phyloP scores from a whole-genome alignment of 2,797 vertebrate species.

The Apogon hyalosoma region DNA sequence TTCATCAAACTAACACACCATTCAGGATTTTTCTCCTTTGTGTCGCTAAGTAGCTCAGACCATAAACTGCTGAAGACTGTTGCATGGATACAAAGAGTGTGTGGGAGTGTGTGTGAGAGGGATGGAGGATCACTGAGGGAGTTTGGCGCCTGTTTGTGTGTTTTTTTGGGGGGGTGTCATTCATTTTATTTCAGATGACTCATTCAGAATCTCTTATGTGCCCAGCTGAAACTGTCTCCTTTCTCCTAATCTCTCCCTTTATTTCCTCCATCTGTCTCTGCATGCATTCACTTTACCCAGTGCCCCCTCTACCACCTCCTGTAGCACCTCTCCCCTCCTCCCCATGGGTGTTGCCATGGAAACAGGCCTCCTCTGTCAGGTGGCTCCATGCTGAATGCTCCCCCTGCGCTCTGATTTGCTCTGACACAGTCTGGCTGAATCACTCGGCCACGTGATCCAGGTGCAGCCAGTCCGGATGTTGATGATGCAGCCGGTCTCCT shows the following conservation, averaged over 20 bases:
- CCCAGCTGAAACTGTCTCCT: slow-evolving; percentile 29
- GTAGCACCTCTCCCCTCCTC: slow-evolving; percentile 5
- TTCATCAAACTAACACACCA: slow-evolving; percentile 60
- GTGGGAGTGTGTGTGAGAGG: slow-evolving; percentile 28
- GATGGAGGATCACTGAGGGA: background rate
- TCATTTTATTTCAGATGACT: slow-evolving; percentile 45
- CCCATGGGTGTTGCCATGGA: slow-evolving; percentile 74
- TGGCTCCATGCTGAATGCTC: slow-evolving; percentile 58
- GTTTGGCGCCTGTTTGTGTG: slow-evolving; percentile 12
- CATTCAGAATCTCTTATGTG: slow-evolving; percentile 38
- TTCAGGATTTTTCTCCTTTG: slow-evolving; percentile 68
- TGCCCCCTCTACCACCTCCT: slow-evolving; percentile 7
- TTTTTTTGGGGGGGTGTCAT: slow-evolving; percentile 16
- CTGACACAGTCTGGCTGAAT: slow-evolving; percentile 70
- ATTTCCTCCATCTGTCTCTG: slow-evolving; percentile 15
- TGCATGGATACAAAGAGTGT: slow-evolving; percentile 66
- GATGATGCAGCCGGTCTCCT: slow-evolving; percentile 9
- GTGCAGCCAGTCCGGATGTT: slow-evolving; percentile 54
- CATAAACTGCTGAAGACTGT: slow-evolving; percentile 57
- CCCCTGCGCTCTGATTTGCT: slow-evolving; percentile 71
- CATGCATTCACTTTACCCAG: slow-evolving; percentile 19
- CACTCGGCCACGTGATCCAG: slow-evolving; percentile 63
- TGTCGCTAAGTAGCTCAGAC: slow-evolving; percentile 61
- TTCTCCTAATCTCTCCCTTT: slow-evolving; percentile 17
- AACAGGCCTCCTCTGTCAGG: slow-evolving; percentile 77